Base-by-base conservation (phyloP, 2,797 vertebrate species). In the Sitta carolinensis region DNA sequence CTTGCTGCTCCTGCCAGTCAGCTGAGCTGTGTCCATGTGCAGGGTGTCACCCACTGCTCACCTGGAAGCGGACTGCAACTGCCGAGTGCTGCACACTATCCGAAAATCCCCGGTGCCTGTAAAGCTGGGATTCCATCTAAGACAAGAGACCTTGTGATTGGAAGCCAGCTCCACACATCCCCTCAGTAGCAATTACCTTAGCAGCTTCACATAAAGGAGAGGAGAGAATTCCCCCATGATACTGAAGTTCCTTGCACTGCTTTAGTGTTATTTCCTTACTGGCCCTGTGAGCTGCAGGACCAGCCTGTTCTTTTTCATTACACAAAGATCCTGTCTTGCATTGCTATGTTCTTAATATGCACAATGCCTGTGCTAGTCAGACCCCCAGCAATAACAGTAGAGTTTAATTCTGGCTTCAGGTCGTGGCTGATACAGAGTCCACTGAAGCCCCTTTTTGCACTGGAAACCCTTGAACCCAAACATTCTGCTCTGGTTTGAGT, bases 101-200 rank as follows among this genome's bases (percentile, higher is more conserved):
- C 15, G 20, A 84, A 90, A 93, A 66, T 66, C 81, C 62, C 84
- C 69, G 40, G 63, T 89, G 62, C 80, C 86, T 94, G 84, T 70
- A 84, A 78, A 93, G 79, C 87, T 89, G 84, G 79, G 67, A 90
- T 81, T 86, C 66, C 89, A 94, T 89, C 62, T 81, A 93, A 94
- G 92, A 90, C 74, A 95, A 91, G 73, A 95, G 81, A 95, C 78
- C 78, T 40, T 58, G 63, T 83, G 87, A 84, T 4, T 91, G 93
- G 74, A 92, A 87, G 55, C 51, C 78, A 93, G 89, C 57, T 87
- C 74, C 78, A 68, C 38, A 68, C 58, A 90, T 72, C 32, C 61
- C 57, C 38, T 93, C 30, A 64, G 58, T 10, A 89, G 67, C 81
- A 93, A 75, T 34, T 54, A 75, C 62, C 67, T 73, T 40, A 94